These are phyloP conservation scores for Diabrotica undecimpunctata DNA, from an alignment of 1,140 invertebrate genomes.

Conservation along the genomic window DNA sequence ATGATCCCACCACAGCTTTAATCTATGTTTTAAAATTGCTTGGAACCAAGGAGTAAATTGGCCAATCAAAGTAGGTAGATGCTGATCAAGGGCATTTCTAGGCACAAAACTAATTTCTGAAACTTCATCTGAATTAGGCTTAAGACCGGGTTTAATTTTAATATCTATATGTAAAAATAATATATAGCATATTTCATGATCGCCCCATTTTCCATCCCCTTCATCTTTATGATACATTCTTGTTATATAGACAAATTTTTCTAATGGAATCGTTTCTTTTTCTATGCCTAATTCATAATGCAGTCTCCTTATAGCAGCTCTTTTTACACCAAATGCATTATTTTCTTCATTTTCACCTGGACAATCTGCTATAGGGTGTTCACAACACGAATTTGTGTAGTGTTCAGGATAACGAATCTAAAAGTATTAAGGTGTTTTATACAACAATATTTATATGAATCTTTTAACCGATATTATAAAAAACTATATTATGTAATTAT, in stretches of 20 bases:
- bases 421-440: conserved; percentile 14
- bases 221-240: conserved; percentile 82
- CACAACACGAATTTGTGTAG: conserved; percentile 96
- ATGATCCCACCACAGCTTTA: conserved; percentile 89
- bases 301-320: conserved; percentile 83
- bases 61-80: conserved; percentile 60
- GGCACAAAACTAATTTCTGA: conserved; percentile 75
- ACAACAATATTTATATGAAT: too few relatives aligned
- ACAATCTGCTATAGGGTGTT: conserved; percentile 84
- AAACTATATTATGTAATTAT: not conserved
- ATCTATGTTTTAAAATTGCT: conserved; percentile 72
- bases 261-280: conserved; percentile 55
- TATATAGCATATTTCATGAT: conserved; percentile 96
- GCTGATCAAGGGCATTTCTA: conserved; percentile 63
- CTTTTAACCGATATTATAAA: too few relatives aligned
- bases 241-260: conserved; percentile 79
- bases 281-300: conserved; percentile 84
- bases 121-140: conserved; percentile 88
- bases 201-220: conserved; percentile 80
- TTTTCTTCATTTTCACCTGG: conserved; percentile 72
- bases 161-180: conserved; percentile 78
- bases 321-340: conserved; percentile 69
- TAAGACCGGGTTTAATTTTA: conserved; percentile 50
- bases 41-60: conserved; percentile 93
- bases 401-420: conserved; percentile 78